phyloP scores from a whole-genome alignment of 2,888 invertebrate species.

The Caenorhabditis doughertyi region DNA sequence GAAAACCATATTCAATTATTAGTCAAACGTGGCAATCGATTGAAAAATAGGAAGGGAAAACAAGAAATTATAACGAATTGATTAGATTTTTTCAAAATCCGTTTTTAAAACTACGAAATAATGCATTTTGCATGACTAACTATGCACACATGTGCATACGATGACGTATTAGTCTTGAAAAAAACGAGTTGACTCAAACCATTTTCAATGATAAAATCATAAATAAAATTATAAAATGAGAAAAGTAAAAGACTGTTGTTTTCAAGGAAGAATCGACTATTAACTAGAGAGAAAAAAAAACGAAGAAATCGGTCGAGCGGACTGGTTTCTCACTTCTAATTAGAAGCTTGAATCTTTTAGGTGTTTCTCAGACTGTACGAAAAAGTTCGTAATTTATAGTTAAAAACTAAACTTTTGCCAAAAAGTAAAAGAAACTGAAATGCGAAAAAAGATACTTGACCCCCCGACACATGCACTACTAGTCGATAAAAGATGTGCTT shows the following conservation, averaged over 20 bases:
- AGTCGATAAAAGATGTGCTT: not conserved
- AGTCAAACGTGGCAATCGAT: not conserved
- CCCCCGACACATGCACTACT: not conserved
- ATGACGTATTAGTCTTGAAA: slow-evolving; percentile 39
- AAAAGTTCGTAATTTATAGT: not conserved
- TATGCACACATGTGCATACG: slow-evolving; percentile 24
- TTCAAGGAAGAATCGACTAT: not conserved
- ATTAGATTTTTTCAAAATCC: too few relatives aligned
- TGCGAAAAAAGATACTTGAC: not conserved
- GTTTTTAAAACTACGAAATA: slow-evolving; percentile 12
- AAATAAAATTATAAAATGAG: not conserved
- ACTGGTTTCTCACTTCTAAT: slow-evolving; percentile 52
- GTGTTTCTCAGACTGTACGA: not conserved
- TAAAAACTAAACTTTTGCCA: not conserved
- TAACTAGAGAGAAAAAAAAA: not conserved
- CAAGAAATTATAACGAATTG: not conserved
- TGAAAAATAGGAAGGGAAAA: too few relatives aligned
- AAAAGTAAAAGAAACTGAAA: not conserved
- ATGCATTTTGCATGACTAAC: slow-evolving; percentile 36
- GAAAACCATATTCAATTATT: slow-evolving; percentile 23
- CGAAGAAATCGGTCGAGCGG: slow-evolving; percentile 6
- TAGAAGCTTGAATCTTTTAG: slow-evolving; percentile 17
- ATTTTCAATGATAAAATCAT: slow-evolving; percentile 24
- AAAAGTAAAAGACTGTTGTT: slow-evolving; percentile 21
- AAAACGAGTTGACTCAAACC: slow-evolving; percentile 28